Conservation (phyloP, 2,113 vertebrate genomes). For the Toxotes jaculatrix region DNA sequence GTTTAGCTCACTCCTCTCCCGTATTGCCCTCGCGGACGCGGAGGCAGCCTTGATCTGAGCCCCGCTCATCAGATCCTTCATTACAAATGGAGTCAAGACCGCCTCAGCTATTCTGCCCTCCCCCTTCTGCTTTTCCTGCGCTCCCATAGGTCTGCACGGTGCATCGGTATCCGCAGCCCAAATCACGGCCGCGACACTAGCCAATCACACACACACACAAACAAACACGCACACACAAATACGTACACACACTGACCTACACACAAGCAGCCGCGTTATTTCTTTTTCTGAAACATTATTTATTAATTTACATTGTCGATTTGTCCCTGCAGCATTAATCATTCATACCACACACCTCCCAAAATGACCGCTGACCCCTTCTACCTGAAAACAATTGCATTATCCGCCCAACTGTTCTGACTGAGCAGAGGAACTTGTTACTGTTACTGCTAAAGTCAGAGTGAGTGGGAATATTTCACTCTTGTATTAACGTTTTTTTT, state of each 20-base stretch:
- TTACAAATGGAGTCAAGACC: constrained; percentile 75
- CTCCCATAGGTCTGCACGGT: constrained; percentile 68
- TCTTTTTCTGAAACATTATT: constrained; percentile 23
- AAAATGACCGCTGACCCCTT: background rate
- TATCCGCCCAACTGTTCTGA: background rate
- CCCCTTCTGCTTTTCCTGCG: constrained; percentile 50
- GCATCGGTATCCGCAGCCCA: constrained; percentile 48
- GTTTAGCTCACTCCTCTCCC: constrained; percentile 30
- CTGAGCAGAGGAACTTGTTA: background rate
- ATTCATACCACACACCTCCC: background rate
- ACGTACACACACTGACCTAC: background rate
- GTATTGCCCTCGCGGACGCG: constrained; percentile 33
- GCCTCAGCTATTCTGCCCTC: constrained; percentile 60
- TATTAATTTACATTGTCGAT: background rate
- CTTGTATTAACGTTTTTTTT: background rate
- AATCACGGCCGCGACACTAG: constrained; percentile 50
- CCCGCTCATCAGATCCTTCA: constrained; percentile 61
- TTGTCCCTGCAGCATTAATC: background rate
- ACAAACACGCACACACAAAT: background rate
- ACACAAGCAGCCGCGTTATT: constrained; percentile 1
- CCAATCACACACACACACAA: constrained; percentile 54
- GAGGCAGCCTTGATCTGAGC: constrained; percentile 58
- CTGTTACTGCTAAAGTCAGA: background rate
- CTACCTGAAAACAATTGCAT: background rate
- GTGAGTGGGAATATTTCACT: background rate